A percentile compares a stretch with the other conserved stretches of the same genome.
Conservation (phyloP, 1,140 invertebrate species). For the Limonius californicus region DNA sequence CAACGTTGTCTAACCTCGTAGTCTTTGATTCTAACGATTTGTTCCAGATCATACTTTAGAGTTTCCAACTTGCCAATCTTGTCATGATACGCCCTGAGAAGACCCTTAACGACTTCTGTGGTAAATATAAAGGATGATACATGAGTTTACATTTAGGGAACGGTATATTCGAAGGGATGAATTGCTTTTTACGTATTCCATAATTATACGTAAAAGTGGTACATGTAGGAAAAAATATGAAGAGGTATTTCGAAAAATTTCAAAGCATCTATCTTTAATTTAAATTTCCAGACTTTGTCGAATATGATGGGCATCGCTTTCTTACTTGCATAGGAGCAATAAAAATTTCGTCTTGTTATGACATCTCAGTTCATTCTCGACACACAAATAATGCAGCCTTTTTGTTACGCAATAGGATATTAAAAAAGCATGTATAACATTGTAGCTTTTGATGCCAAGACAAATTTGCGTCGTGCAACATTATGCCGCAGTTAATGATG, state of each 20-base stretch:
- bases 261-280: too few relatives aligned
- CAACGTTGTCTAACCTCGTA: slow-evolving; percentile 68
- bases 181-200: too few relatives aligned
- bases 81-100: slow-evolving; percentile 83
- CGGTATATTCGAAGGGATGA: neutral
- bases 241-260: too few relatives aligned
- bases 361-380: too few relatives aligned
- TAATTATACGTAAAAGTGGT: too few relatives aligned
- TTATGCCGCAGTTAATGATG: neutral
- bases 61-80: slow-evolving; percentile 87
- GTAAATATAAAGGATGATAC: slow-evolving; percentile 14
- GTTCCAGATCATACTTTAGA: slow-evolving; percentile 97
- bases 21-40: slow-evolving; percentile 96
- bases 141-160: too few relatives aligned
- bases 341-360: too few relatives aligned
- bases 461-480: slow-evolving; percentile 17
- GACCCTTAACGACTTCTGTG: slow-evolving; percentile 69
- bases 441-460: neutral
- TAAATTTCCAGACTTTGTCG: too few relatives aligned
- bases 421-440: neutral
- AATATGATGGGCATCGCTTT: too few relatives aligned
- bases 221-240: too few relatives aligned
- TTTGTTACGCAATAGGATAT: neutral
- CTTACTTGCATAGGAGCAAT: too few relatives aligned
- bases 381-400: neutral